Evolutionary conservation across 2,888 invertebrate species (phyloP), one percentile per base, ranked within the genome.

Genomic region (Vesta saturnalis): DNA sequence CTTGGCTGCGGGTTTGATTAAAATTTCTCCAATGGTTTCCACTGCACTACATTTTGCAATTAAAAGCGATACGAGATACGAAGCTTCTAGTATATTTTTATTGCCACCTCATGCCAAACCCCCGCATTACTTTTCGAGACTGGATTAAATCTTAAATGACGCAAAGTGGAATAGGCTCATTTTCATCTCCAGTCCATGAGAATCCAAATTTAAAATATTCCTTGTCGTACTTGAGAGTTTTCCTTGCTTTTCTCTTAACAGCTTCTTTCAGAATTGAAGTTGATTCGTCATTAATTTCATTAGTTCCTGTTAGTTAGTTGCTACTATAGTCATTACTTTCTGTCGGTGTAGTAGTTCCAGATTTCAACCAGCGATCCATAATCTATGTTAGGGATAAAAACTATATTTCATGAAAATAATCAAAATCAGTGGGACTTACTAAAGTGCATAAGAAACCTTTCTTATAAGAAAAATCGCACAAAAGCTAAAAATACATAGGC

Each of bases 1-100:
- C 58, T 58, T 58, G 58, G 58, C 58, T n/a, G 58, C 39, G 10
- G 39, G 58, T 39, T 58, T 58, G 58, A 58, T 35, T 58, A 58
- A 39, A 58, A n/a, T 30, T 58, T 35, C 39, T 30, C 55, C 23
- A 55, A 22, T 21, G 12, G 55, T 55, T 8, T 55, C 55, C 55
- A n/a, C 55, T 55, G 55, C 23, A 55, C 55, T 55, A 18, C 55
- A 23, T 55, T 55, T 55, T 22, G 55, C 55, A 55, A 55, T 55
- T 55, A 55, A 55, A 55, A 22, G 55, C 55, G 55, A 55, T 12
- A 55, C 55, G 55, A 21, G 55, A 55, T 55, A 55, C 55, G 55
- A 55, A 55, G 55, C 23, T 55, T 22, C 55, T 55, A 55, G 55
- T 15, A 55, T 55, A 6, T 55, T 55, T 55, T 55, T 21, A 22